These are phyloP conservation scores for Gobio occitaniae DNA, from an alignment of 2,797 vertebrate genomes.

Conservation along the genomic window DNA sequence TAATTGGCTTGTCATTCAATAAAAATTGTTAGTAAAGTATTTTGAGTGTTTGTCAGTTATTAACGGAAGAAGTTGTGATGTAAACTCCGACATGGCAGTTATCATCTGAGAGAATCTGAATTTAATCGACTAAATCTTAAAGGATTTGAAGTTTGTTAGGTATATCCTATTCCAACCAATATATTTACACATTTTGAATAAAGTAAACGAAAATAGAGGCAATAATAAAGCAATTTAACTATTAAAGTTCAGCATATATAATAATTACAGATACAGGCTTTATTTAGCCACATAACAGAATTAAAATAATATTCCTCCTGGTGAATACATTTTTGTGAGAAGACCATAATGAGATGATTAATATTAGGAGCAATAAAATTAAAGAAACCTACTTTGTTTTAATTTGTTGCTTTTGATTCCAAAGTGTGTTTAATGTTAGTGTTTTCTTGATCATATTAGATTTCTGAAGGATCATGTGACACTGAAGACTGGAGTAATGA, in stretches of 20 bases:
- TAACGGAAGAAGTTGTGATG: not conserved
- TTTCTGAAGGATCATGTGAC: not conserved
- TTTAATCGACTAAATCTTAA: not conserved
- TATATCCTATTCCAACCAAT: not conserved
- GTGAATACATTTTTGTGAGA: not conserved
- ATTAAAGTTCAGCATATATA: not conserved
- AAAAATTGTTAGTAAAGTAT: conserved; percentile 71
- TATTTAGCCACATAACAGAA: not conserved
- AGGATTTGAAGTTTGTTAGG: too few species aligned
- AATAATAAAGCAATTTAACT: not conserved
- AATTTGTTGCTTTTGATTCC: not conserved
- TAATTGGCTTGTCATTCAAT: conserved; percentile 82
- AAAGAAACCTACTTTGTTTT: not conserved
- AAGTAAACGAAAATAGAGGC: not conserved
- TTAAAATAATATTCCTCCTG: not conserved
- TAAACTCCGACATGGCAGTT: not conserved
- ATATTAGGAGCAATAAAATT: not conserved
- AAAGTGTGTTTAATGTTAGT: not conserved
- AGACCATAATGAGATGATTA: not conserved
- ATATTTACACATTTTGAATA: not conserved
- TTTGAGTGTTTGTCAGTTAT: not conserved
- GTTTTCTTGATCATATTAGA: not conserved
- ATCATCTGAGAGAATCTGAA: not conserved
- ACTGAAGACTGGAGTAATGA: not conserved
- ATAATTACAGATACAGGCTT: not conserved